Base-by-base conservation (phyloP, 1,140 invertebrate species). In the Xylocopa sonorina region DNA sequence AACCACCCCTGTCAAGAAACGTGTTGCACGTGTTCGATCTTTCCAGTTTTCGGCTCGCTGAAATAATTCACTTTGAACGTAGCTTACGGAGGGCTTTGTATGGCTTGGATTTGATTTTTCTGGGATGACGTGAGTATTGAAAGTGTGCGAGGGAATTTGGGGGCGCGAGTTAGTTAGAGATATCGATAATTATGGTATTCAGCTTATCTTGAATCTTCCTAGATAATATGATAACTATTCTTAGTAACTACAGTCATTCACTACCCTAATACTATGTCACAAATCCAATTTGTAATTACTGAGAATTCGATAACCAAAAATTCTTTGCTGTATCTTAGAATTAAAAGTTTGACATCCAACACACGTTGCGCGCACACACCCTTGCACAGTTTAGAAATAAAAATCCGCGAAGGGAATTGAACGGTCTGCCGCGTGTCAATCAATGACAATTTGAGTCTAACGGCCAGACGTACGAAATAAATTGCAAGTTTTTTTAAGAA, bases 31-130 rank as follows among this genome's bases (percentile, higher is more conserved):
- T 48, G 48, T 66, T 60, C 60, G 58, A 68, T 57, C 53, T 34
- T 41, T 53, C 32, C 6, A 41, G n/a, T n/a, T n/a, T n/a, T n/a
- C n/a, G 2, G 4, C 2, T 0, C 16, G 1, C 3, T 6, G 4
- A 32, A 71, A 71, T 71, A 55, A 71, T 71, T 71, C 43, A 24
- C 27, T 63, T 18, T 14, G 24, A 18, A 9, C 41, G 2, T 46
- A 18, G 29, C 55, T 1, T 10, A 34, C 6, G 0, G 14, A 2
- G 10, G 16, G 57, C 34, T 3, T 18, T 14, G 7, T 21, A 1
- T 14, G 38, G 38, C 3, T 38, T 38, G 38, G 3, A 14, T 14
- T 1, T 24, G 51, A 27, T 53, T 53, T 53, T 10, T 27, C 18
- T 16, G n/a, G 51, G 7, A 16, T 27, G 50, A 5, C 4, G 24